A percentile compares a stretch with the other conserved stretches of the same genome.
phyloP scores from a whole-genome alignment of 2,113 vertebrate species.

The Strigops habroptila region DNA sequence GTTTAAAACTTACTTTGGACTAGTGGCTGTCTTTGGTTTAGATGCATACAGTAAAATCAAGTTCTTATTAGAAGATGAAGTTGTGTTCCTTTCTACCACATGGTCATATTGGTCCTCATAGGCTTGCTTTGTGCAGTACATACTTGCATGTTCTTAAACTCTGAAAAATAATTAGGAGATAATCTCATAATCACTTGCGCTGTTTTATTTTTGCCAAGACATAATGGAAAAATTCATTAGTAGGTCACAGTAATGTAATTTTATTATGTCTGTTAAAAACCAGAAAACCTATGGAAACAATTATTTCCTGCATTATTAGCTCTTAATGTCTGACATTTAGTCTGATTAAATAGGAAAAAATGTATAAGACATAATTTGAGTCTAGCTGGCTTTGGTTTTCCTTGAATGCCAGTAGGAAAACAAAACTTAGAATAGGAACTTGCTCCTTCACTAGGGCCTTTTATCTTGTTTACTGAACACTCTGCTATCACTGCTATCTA shows the following conservation, averaged over 20 bases:
- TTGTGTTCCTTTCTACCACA: not conserved
- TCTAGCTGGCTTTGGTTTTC: not conserved
- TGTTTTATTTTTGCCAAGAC: not conserved
- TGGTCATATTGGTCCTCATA: not conserved
- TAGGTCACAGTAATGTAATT: not conserved
- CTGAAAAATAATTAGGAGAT: not conserved
- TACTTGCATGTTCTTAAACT: not conserved
- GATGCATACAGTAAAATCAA: not conserved
- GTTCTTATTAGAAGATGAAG: not conserved
- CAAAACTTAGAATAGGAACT: not conserved
- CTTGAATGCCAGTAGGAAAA: not conserved
- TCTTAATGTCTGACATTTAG: not conserved
- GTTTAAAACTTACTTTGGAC: not conserved
- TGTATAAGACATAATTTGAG: not conserved
- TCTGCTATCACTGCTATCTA: not conserved
- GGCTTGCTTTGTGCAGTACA: not conserved
- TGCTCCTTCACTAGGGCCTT: not conserved
- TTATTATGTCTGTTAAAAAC: not conserved
- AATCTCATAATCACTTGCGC: not conserved
- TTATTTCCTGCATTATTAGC: not conserved
- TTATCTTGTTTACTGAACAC: not conserved
- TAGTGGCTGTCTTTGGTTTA: not conserved
- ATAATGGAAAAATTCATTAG: not conserved
- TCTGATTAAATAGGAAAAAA: not conserved
- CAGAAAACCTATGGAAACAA: not conserved